These are phyloP conservation scores for Bhutanitis thaidina DNA, from an alignment of 2,888 invertebrate species.

Conservation along the genomic window DNA sequence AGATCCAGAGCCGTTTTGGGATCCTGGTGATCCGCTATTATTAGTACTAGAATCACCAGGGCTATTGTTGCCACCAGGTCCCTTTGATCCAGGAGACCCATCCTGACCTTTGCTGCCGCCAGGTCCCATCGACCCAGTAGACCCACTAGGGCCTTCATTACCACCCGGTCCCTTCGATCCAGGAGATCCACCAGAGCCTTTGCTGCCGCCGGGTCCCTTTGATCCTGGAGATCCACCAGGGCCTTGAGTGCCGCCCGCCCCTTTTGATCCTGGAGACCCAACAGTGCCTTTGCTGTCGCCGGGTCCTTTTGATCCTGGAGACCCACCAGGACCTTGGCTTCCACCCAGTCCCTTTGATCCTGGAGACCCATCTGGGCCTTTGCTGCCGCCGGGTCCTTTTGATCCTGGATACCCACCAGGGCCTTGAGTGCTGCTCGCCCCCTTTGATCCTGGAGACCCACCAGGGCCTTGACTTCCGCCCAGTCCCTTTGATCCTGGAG, in stretches of 20 bases:
- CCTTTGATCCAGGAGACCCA: too few relatives aligned
- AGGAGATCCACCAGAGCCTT: neutral
- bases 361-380: neutral
- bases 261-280: too few relatives aligned
- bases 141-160: neutral
- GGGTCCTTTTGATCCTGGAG: too few relatives aligned
- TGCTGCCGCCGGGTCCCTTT: neutral
- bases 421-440: neutral
- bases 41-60: neutral
- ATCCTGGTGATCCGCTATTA: neutral
- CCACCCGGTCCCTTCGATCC: neutral
- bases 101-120: neutral
- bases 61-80: neutral
- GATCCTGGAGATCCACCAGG: neutral
- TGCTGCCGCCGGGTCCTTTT: neutral
- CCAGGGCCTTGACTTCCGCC: neutral
- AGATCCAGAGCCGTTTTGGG: neutral
- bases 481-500: neutral
- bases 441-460: neutral
- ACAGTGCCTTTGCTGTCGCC: too few relatives aligned
- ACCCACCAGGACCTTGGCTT: too few relatives aligned
- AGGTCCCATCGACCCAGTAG: neutral
- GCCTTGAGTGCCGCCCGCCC: too few relatives aligned
- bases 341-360: too few relatives aligned
- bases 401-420: neutral